Conservation (phyloP, 1,140 invertebrate genomes). For the Laupala kohalensis region DNA sequence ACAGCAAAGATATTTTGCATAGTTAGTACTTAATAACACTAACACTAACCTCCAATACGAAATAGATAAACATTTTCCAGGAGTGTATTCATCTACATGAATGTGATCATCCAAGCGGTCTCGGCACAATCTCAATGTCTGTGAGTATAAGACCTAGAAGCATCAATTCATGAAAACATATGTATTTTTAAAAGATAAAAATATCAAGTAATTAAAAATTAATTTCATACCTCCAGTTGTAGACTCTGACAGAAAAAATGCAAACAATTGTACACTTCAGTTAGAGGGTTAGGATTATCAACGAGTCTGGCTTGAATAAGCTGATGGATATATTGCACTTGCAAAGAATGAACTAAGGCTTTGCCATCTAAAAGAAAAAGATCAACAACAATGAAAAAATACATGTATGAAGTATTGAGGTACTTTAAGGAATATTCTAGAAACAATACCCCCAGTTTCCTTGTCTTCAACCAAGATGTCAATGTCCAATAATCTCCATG, state of each 20-base stretch:
- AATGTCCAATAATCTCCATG: conserved; percentile 89
- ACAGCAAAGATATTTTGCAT: too few relatives aligned
- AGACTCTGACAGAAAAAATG: conserved; percentile 92
- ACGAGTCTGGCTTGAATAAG: conserved; percentile 76
- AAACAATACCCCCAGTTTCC: conserved; percentile 70
- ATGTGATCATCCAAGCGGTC: conserved; percentile 83
- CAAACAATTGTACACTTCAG: conserved; percentile 76
- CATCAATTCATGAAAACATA: not conserved
- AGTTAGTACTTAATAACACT: conserved; percentile 6
- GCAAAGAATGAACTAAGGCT: conserved; percentile 80
- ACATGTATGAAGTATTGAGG: not conserved
- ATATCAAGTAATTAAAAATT: not conserved
- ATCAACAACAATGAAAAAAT: conserved; percentile 1
- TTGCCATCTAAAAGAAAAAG: conserved; percentile 66
- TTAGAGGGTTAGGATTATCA: conserved; percentile 54
- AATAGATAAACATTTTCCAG: conserved; percentile 75
- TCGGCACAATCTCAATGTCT: conserved; percentile 74
- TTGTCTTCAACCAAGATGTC: conserved; percentile 92
- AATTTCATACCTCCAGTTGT: conserved; percentile 72
- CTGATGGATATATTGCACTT: conserved; percentile 85
- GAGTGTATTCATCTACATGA: conserved; percentile 81
- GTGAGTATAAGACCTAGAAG: conserved; percentile 68
- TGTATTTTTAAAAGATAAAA: not conserved
- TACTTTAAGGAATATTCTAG: not conserved
- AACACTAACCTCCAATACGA: conserved; percentile 76